phyloP scores from a whole-genome alignment of 37 sponge, comb jelly and placozoan species.

The Axinella damicornis region DNA sequence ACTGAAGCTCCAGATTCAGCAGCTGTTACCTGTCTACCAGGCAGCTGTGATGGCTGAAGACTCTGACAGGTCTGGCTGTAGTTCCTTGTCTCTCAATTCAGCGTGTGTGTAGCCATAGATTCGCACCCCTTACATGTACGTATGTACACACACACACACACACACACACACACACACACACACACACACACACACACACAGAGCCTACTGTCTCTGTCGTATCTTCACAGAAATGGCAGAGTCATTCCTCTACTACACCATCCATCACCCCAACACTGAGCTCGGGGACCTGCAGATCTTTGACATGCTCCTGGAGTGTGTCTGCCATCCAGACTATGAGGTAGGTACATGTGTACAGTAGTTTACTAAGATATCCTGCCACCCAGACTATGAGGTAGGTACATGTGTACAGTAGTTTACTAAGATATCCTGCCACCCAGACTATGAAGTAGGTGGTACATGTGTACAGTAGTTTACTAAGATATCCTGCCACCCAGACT shows the following conservation, averaged over 20 bases:
- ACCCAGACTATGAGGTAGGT: no score
- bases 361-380: no score
- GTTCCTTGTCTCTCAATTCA: neutral
- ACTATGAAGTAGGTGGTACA: no score
- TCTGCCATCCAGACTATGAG: conserved; percentile 66
- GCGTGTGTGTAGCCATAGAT: conserved; percentile 26
- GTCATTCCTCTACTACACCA: conserved; percentile 64
- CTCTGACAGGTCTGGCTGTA: conserved; percentile 56
- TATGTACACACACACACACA: no score
- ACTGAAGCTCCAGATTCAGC: conserved; percentile 39
- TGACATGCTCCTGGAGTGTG: conserved; percentile 65
- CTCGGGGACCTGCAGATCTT: conserved; percentile 66
- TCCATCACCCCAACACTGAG: conserved; percentile 61
- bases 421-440: no score
- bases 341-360: no score
- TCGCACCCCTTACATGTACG: no score
- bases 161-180: no score
- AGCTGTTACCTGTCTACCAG: conserved; percentile 60
- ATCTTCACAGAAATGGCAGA: conserved; percentile 89
- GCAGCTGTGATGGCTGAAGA: conserved; percentile 72
- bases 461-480: no score
- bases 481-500: no score
- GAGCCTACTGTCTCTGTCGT: conserved; percentile 72
- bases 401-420: no score
- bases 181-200: no score